These are phyloP conservation scores for Cryptus viduatorius DNA, from an alignment of 2,888 invertebrate genomes.

Conservation along the genomic window DNA sequence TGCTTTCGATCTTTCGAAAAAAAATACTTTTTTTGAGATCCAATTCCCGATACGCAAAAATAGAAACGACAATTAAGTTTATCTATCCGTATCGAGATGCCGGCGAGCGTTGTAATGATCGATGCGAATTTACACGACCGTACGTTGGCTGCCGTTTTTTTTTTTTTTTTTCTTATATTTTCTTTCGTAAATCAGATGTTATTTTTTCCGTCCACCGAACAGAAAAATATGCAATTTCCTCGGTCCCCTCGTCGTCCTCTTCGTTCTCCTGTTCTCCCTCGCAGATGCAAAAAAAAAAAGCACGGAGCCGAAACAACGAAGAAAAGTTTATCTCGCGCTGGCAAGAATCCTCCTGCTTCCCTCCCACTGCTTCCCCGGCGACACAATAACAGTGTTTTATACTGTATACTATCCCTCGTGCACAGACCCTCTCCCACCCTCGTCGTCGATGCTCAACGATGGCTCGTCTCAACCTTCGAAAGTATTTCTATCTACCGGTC, in stretches of 20 bases:
- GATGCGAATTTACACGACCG: constrained; percentile 42
- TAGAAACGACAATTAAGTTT: constrained; percentile 12
- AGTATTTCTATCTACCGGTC: constrained; percentile 14
- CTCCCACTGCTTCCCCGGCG: not conserved
- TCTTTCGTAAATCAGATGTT: not conserved
- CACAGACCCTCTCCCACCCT: not conserved
- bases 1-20: not conserved
- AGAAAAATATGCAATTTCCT: constrained; percentile 26
- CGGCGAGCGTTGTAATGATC: constrained; percentile 55
- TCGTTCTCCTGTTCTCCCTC: not conserved
- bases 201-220: constrained; percentile 9
- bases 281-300: not conserved
- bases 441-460: constrained; percentile 1
- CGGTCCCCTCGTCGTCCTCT: not conserved
- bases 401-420: constrained; percentile 24
- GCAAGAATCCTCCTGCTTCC: not conserved
- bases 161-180: constrained; percentile 1
- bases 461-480: constrained; percentile 5
- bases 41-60: constrained; percentile 1
- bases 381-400: constrained; percentile 31
- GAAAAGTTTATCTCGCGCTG: constrained; percentile 42
- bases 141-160: not conserved
- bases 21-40: not conserved
- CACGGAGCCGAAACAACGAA: constrained; percentile 14
- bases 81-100: constrained; percentile 5